A percentile compares a stretch with the other conserved stretches of the same genome.
Evolutionary conservation across 2,113 vertebrate genomes (phyloP).

Genomic region (Pontoporia blainvillei): DNA sequence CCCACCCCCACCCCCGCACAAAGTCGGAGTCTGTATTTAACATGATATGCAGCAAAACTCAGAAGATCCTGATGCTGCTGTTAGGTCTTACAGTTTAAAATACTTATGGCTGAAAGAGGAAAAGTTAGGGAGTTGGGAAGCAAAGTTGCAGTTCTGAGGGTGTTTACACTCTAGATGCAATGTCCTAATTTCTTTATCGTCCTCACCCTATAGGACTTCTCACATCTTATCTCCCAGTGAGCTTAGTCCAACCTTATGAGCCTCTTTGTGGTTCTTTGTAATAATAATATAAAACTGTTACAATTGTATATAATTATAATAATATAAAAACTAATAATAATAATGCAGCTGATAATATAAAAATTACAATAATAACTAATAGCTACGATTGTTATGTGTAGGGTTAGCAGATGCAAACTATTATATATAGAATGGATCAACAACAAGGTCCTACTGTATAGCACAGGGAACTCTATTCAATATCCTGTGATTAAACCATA

Average conservation of each 20-base stretch:
- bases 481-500: not conserved
- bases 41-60: not conserved
- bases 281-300: not conserved
- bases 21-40: not conserved
- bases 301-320: not conserved
- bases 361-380: not conserved
- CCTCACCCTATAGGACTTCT: not conserved
- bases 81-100: not conserved
- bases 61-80: not conserved
- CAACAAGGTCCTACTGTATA: not conserved
- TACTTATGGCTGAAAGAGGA: not conserved
- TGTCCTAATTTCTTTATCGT: accelerated
- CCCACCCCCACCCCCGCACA: too few species aligned
- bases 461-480: not conserved
- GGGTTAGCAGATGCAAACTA: not conserved
- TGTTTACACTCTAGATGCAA: not conserved
- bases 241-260: not conserved
- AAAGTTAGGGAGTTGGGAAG: not conserved
- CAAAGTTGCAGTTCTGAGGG: not conserved
- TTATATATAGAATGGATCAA: not conserved
- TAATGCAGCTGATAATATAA: not conserved
- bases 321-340: not conserved
- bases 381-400: not conserved
- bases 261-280: not conserved
- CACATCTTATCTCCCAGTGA: not conserved